Conservation (phyloP, 2,888 invertebrate genomes). For the Gnatocerus cornutus region DNA sequence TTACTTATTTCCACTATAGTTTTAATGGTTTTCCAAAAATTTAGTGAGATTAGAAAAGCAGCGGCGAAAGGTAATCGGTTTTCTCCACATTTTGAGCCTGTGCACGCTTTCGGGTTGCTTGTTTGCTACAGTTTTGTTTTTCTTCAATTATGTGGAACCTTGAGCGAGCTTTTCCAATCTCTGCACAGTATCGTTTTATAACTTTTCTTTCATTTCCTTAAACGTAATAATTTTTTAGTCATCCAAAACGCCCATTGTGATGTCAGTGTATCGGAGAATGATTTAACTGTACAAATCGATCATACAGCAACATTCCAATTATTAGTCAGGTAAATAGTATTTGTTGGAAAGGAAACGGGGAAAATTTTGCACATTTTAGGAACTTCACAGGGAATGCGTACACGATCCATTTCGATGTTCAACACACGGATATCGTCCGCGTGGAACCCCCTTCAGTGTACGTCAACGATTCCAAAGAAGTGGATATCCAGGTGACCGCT, state of each 20-base stretch:
- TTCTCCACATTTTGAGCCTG: slow-evolving; percentile 15
- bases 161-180: slow-evolving; percentile 30
- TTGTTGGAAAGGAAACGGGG: too few species aligned
- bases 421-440: slow-evolving; percentile 78
- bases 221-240: slow-evolving; percentile 48
- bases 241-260: slow-evolving; percentile 58
- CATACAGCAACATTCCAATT: slow-evolving; percentile 74
- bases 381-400: slow-evolving; percentile 63
- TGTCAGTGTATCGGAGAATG: slow-evolving; percentile 74
- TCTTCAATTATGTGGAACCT: background rate
- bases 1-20: slow-evolving; percentile 18
- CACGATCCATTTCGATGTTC: slow-evolving; percentile 74
- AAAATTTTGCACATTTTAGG: slow-evolving; percentile 53
- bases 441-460: slow-evolving; percentile 72
- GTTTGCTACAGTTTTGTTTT: background rate
- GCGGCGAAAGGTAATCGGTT: slow-evolving; percentile 28
- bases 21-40: slow-evolving; percentile 25
- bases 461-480: slow-evolving; percentile 50
- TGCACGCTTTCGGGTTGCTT: slow-evolving; percentile 28
- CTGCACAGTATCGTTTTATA: slow-evolving; percentile 6
- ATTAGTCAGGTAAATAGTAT: slow-evolving; percentile 72
- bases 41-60: slow-evolving; percentile 32
- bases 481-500: slow-evolving; percentile 71
- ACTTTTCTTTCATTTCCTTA: background rate
- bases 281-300: slow-evolving; percentile 76